Conservation (phyloP, 64 coral and sea anemone species). For the Montipora efflorescens region DNA sequence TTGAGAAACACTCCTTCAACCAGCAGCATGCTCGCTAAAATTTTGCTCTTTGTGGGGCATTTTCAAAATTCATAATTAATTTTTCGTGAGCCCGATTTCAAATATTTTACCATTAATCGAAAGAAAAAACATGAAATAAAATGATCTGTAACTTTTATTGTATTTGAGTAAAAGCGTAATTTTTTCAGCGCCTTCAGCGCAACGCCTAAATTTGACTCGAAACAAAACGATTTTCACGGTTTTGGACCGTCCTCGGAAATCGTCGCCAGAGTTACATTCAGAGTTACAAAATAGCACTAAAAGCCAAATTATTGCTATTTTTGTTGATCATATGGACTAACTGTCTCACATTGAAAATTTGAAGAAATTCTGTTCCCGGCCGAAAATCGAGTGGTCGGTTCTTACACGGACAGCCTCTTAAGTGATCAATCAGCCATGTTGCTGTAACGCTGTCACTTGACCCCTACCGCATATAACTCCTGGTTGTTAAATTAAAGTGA, state of each 20-base stretch:
- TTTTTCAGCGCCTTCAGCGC: not conserved
- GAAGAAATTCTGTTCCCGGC: slow-evolving; percentile 28
- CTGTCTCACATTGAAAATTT: not conserved
- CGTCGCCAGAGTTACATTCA: slow-evolving; percentile 15
- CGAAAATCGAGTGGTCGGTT: slow-evolving; percentile 10
- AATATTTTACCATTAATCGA: not conserved
- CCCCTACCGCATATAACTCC: no score
- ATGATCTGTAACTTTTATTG: not conserved
- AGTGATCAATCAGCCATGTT: no score
- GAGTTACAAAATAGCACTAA: no score
- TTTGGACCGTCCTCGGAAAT: not conserved
- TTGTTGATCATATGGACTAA: slow-evolving; percentile 21
- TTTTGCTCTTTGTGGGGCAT: no score
- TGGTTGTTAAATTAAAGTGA: no score
- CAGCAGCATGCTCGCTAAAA: no score
- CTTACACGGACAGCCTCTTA: not conserved
- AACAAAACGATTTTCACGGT: not conserved
- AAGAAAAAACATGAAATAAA: not conserved
- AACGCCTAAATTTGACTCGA: slow-evolving; percentile 18
- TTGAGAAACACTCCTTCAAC: no score
- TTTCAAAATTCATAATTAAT: no score
- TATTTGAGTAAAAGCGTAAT: not conserved
- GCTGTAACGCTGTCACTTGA: no score
- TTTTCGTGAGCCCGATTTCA: not conserved
- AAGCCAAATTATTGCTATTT: no score